Percentiles rank a stretch among this genome's conserved stretches.
phyloP scores from a whole-genome alignment of 2,797 vertebrate species.

The Coluber constrictor region DNA sequence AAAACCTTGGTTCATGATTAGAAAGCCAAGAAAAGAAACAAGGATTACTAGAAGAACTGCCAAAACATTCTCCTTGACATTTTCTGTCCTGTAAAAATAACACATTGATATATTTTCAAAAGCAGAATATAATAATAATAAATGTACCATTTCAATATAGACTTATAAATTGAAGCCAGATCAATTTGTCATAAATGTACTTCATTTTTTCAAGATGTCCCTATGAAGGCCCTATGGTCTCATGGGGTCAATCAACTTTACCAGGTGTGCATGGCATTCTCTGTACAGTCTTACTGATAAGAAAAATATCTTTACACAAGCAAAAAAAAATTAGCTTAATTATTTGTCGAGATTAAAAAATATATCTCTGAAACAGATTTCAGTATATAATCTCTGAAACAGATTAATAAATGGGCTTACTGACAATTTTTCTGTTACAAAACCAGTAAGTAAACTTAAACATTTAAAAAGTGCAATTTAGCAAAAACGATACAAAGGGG shows the following conservation, averaged over 20 bases:
- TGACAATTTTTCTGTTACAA: neutral
- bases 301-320: neutral
- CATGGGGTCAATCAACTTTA: neutral
- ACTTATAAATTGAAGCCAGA: neutral
- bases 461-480: neutral
- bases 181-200: neutral
- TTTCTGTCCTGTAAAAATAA: conserved; percentile 81
- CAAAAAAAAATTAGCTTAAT: neutral
- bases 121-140: neutral
- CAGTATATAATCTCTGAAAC: neutral
- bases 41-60: conserved; percentile 85
- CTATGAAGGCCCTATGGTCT: neutral
- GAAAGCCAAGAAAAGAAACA: conserved; percentile 91
- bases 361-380: neutral
- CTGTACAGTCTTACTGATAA: neutral
- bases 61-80: conserved; percentile 86
- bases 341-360: neutral
- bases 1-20: conserved; percentile 89
- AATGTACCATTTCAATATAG: neutral
- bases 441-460: neutral
- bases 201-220: neutral
- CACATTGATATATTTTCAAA: conserved; percentile 1
- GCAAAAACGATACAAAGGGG: neutral
- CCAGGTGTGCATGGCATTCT: neutral
- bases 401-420: neutral